phyloP scores from a whole-genome alignment of 2,888 invertebrate species.

The Cacoxenus indagator region DNA sequence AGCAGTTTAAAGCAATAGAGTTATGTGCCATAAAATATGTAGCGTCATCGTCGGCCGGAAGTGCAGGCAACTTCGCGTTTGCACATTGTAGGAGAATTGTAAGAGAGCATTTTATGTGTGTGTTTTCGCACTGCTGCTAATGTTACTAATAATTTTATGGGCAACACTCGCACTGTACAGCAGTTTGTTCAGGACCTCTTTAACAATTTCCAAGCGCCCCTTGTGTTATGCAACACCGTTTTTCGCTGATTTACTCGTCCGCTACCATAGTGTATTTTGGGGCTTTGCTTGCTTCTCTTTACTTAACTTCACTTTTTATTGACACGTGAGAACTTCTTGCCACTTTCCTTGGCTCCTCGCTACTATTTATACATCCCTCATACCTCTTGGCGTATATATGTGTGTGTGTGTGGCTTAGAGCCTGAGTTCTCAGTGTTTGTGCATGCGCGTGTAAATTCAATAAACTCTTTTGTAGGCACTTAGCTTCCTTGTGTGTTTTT shows the following conservation, averaged over 20 bases:
- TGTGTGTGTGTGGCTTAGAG: neutral
- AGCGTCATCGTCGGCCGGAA: neutral
- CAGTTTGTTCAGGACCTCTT: neutral
- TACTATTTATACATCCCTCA: neutral
- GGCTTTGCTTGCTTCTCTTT: constrained; percentile 12
- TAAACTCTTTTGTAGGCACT: constrained; percentile 12
- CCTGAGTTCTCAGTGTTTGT: neutral
- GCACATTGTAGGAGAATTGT: no score
- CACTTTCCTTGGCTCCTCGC: neutral
- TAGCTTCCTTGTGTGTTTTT: neutral
- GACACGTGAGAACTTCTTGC: constrained; percentile 35
- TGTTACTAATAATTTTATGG: constrained; percentile 22
- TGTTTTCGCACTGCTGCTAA: constrained; percentile 12
- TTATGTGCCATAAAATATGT: neutral
- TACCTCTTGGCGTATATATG: neutral
- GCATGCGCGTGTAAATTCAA: constrained; percentile 18
- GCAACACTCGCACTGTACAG: no score
- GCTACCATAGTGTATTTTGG: neutral
- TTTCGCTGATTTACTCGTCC: neutral
- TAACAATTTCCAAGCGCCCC: neutral
- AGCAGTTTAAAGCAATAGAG: neutral
- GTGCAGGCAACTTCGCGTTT: neutral
- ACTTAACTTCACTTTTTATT: constrained; percentile 41
- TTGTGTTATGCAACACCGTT: neutral
- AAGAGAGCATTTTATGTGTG: neutral